These are phyloP conservation scores for Halocaridina rubra DNA, from an alignment of 2,888 invertebrate species.

Conservation along the genomic window DNA sequence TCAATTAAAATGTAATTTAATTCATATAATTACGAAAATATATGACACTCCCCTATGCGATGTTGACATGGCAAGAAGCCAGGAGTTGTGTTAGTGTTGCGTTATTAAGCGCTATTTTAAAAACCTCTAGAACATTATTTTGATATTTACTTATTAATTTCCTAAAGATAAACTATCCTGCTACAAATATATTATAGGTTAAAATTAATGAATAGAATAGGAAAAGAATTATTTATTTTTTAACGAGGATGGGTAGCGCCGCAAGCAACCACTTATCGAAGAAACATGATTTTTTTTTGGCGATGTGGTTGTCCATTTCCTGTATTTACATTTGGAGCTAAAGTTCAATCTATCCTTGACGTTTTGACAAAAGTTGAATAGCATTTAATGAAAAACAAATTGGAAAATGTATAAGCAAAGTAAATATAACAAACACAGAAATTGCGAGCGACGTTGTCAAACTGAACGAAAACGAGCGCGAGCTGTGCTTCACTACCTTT, in stretches of 20 bases:
- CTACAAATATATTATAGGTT: background rate
- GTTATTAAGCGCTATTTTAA: slow-evolving; percentile 9
- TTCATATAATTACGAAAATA: too few species aligned
- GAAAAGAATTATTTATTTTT: slow-evolving; percentile 17
- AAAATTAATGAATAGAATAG: background rate
- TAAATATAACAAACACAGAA: slow-evolving; percentile 62
- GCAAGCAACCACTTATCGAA: background rate
- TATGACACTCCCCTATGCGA: background rate
- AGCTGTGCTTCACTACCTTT: slow-evolving; percentile 38
- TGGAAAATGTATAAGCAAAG: slow-evolving; percentile 29
- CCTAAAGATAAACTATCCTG: slow-evolving; percentile 28
- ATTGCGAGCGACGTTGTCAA: slow-evolving; percentile 22
- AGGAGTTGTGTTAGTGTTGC: slow-evolving; percentile 52
- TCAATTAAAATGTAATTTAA: too few species aligned
- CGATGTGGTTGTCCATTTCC: background rate
- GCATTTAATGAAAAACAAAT: background rate
- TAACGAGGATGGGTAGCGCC: slow-evolving; percentile 37
- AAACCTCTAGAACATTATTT: background rate
- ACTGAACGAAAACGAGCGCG: slow-evolving; percentile 60
- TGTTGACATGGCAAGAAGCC: slow-evolving; percentile 40
- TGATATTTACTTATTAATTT: background rate
- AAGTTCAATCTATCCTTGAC: slow-evolving; percentile 18
- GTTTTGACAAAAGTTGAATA: background rate
- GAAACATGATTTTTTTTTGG: slow-evolving; percentile 10
- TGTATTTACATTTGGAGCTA: background rate